Conservation (phyloP, 2,888 invertebrate genomes). For the Bombylius major region DNA sequence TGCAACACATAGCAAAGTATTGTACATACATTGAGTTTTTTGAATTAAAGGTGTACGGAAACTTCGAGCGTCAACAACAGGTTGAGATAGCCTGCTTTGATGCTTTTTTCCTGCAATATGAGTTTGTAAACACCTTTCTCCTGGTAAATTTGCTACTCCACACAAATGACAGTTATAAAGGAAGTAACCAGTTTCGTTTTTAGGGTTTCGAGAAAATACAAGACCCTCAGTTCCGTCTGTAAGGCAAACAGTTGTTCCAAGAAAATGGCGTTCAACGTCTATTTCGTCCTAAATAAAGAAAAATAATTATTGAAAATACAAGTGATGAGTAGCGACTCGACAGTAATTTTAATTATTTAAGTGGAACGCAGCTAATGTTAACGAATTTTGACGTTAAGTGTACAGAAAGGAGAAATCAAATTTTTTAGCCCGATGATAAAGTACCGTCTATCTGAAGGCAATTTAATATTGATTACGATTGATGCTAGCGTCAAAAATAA, state of each 20-base stretch:
- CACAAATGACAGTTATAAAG: slow-evolving; percentile 43
- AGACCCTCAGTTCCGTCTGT: slow-evolving; percentile 37
- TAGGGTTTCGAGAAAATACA: slow-evolving; percentile 40
- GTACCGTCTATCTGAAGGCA: too few relatives aligned
- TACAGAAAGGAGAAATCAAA: too few relatives aligned
- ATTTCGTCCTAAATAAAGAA: slow-evolving; percentile 12
- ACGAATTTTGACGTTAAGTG: too few relatives aligned
- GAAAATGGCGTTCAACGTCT: slow-evolving; percentile 17
- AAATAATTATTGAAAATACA: too few relatives aligned
- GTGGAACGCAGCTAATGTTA: too few relatives aligned
- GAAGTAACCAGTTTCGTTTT: slow-evolving; percentile 39
- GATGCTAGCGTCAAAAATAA: too few relatives aligned
- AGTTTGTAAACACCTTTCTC: slow-evolving; percentile 17
- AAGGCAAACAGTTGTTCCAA: slow-evolving; percentile 20
- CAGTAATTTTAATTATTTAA: too few relatives aligned
- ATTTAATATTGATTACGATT: too few relatives aligned
- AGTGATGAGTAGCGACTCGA: too few relatives aligned
- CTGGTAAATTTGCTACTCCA: slow-evolving; percentile 29
- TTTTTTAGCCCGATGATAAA: too few relatives aligned
- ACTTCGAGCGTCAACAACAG: slow-evolving; percentile 12
- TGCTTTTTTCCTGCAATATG: slow-evolving; percentile 21
- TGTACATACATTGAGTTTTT: slow-evolving; percentile 12
- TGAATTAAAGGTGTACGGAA: slow-evolving; percentile 14
- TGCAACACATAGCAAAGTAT: background rate
- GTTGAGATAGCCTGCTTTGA: slow-evolving; percentile 16